Evolutionary conservation across 2,797 vertebrate genomes (phyloP).

Genomic region (Sebastes hubbsi): DNA sequence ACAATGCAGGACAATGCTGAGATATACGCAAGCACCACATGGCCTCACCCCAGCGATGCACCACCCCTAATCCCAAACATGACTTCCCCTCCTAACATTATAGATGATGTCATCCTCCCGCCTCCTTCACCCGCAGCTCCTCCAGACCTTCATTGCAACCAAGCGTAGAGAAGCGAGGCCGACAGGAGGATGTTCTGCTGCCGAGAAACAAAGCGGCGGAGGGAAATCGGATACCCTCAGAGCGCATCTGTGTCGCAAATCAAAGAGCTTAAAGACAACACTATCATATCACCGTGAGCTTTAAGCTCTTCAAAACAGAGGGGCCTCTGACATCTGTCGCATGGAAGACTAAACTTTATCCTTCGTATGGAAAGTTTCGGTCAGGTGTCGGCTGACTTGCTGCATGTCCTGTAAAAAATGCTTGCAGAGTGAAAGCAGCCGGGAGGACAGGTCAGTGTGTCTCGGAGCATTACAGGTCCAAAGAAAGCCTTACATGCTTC

Average conservation of each 20-base stretch:
- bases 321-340: conserved; percentile 39
- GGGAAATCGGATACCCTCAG: conserved; percentile 64
- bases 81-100: conserved; percentile 53
- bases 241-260: conserved; percentile 62
- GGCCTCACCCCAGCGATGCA: conserved; percentile 69
- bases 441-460: conserved; percentile 57
- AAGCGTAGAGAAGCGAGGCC: conserved; percentile 47
- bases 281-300: conserved; percentile 39
- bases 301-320: conserved; percentile 40
- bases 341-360: conserved; percentile 9
- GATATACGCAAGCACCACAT: conserved; percentile 62
- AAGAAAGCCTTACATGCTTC: conserved; percentile 66
- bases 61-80: conserved; percentile 70
- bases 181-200: conserved; percentile 54
- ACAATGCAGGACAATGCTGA: conserved; percentile 67
- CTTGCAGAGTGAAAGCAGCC: conserved; percentile 24
- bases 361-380: conserved; percentile 30
- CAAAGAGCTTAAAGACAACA: conserved; percentile 48
- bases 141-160: conserved; percentile 44
- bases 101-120: conserved; percentile 73
- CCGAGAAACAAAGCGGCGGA: conserved; percentile 51
- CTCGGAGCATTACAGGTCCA: conserved; percentile 52
- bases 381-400: conserved; percentile 37
- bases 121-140: conserved; percentile 36
- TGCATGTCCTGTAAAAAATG: conserved; percentile 49